These are phyloP conservation scores for Drosophila leonis DNA, from an alignment of 2,888 invertebrate genomes.

Conservation along the genomic window DNA sequence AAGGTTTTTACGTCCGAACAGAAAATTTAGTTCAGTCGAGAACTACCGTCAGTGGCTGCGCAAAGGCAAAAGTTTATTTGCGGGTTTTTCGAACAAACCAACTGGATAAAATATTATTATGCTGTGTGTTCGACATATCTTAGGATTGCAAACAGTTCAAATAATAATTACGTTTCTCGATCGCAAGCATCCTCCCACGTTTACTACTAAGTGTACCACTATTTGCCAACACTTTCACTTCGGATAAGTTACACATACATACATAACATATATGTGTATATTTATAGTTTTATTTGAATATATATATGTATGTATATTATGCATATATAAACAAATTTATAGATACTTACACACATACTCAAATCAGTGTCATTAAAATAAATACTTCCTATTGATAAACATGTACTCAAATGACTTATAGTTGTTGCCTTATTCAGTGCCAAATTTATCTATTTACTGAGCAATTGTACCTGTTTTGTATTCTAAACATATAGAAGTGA, in stretches of 20 bases:
- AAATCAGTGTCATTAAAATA: background rate
- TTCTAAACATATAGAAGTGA: slow-evolving; percentile 35
- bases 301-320: background rate
- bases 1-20: slow-evolving; percentile 84
- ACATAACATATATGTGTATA: too few species aligned
- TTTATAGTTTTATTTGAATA: background rate
- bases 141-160: slow-evolving; percentile 37
- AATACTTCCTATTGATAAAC: slow-evolving; percentile 30
- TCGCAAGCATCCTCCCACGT: slow-evolving; percentile 25
- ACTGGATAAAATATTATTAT: slow-evolving; percentile 42
- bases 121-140: slow-evolving; percentile 51
- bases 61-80: slow-evolving; percentile 82
- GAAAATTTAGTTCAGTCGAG: slow-evolving; percentile 84
- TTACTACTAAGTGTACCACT: slow-evolving; percentile 27
- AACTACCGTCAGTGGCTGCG: slow-evolving; percentile 84
- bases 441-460: slow-evolving; percentile 65
- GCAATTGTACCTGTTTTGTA: slow-evolving; percentile 68
- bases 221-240: slow-evolving; percentile 36
- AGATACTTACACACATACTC: background rate
- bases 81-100: slow-evolving; percentile 72
- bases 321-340: background rate
- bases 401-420: slow-evolving; percentile 52
- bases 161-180: slow-evolving; percentile 31
- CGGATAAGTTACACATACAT: slow-evolving; percentile 32
- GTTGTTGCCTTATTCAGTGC: slow-evolving; percentile 78